Conservation (phyloP, 1,140 invertebrate species). For the Drosophila trapezifrons region DNA sequence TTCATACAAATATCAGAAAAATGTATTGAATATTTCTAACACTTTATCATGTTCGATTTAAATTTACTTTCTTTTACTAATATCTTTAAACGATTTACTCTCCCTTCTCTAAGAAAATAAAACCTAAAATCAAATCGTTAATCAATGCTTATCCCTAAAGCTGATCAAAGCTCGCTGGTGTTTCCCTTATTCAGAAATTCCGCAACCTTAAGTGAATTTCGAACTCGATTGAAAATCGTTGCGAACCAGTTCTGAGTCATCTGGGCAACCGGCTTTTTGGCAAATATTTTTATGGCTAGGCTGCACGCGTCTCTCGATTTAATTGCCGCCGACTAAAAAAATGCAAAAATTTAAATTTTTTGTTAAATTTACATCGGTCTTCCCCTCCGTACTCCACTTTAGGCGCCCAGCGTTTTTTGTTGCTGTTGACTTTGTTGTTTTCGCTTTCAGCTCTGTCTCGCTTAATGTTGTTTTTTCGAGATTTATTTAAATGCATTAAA, state of each 20-base stretch:
- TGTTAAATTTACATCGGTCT: conserved; percentile 43
- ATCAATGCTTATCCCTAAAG: not conserved
- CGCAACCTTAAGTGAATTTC: conserved; percentile 7
- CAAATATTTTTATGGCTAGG: conserved; percentile 67
- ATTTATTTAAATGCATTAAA: conserved; percentile 83
- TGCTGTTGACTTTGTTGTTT: conserved; percentile 46
- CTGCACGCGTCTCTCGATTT: conserved; percentile 72
- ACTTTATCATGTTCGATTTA: not conserved
- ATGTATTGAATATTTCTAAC: not conserved
- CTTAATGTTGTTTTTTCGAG: conserved; percentile 67
- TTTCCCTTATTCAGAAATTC: conserved; percentile 15
- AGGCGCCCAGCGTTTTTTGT: not conserved
- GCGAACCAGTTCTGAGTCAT: conserved; percentile 56
- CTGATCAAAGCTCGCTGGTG: not conserved
- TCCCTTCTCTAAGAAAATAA: not conserved
- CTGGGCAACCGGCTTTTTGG: conserved; percentile 51
- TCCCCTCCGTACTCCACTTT: not conserved
- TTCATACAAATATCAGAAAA: too few species aligned
- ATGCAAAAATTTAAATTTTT: conserved; percentile 58
- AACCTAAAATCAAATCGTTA: not conserved
- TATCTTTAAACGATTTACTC: too few species aligned
- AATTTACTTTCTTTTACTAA: not conserved
- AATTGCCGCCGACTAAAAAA: conserved; percentile 73
- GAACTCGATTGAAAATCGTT: conserved; percentile 37
- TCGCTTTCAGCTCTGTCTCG: conserved; percentile 73